A percentile compares a stretch with the other conserved stretches of the same genome.
phyloP scores from a whole-genome alignment of 2,113 vertebrate species.

The Cygnus buccinator region DNA sequence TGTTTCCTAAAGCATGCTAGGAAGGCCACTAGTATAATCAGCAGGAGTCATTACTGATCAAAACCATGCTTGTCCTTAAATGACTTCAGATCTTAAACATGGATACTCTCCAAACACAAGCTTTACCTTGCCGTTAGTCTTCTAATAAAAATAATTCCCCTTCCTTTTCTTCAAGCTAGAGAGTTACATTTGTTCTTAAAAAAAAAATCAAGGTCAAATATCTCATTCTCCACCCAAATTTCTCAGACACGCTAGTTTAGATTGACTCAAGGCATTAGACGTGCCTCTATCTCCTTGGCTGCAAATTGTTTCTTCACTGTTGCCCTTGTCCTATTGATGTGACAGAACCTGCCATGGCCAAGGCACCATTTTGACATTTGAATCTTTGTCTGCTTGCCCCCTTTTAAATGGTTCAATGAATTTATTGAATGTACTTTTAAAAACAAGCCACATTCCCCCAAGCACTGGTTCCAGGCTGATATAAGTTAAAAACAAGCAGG shows the following conservation, averaged over 20 bases:
- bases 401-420: constrained; percentile 27
- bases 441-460: neutral
- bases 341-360: constrained; percentile 14
- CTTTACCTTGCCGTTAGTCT: neutral
- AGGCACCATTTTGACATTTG: constrained; percentile 37
- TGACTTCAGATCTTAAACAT: neutral
- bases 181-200: neutral
- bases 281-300: neutral
- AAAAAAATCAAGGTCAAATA: neutral
- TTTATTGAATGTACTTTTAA: constrained; percentile 28
- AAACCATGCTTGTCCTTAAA: neutral
- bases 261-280: neutral
- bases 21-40: neutral
- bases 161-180: neutral
- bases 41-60: neutral
- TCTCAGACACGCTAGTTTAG: neutral
- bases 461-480: neutral
- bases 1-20: neutral
- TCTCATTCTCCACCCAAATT: neutral
- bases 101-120: neutral
- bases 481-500: neutral
- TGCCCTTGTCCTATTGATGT: constrained; percentile 29
- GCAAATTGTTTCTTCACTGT: constrained; percentile 14
- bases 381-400: constrained; percentile 40
- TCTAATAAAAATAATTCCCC: neutral